Base-by-base conservation (phyloP, 2,888 invertebrate genomes). In the Magallana nippona region DNA sequence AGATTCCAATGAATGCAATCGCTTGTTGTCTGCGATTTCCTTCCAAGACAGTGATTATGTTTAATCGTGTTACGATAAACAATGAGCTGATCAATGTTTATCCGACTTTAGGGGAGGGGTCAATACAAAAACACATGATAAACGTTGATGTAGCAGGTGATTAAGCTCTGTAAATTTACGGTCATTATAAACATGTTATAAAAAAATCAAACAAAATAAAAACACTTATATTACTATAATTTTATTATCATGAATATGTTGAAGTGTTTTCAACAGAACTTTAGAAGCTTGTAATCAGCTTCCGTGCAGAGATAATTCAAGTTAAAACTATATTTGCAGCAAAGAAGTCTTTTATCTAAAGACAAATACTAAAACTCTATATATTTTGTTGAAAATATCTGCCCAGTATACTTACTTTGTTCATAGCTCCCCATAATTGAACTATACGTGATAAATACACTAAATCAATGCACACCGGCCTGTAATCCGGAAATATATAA, bases 261-360 rank as follows among this genome's bases (percentile, higher is more conserved):
- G 44, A 44, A 44, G 44, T 44, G n/a, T n/a, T n/a, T n/a, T n/a
- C n/a, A n/a, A n/a, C n/a, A n/a, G n/a, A n/a, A n/a, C 60, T 19
- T 60, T 19, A 60, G 60, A 17, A 60, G n/a, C n/a, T 5, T 19
- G n/a, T 60, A 15, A 27, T 71, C 27, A 71, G 71, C 71, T 71
- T 71, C 71, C 71, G 71, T 27, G 32, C 71, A 15, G 71, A 71
- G 71, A 71, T 27, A 71, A 71, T 71, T 71, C 71, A 32, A 71
- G 32, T 15, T 71, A 27, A 71, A 27, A 15, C 22, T 71, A 0
- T 11, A 3, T 71, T 44, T 44, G 44, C 44, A 10, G 44, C 44
- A 44, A 44, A 44, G 44, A 44, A 5, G 44, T 44, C 44, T 44
- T 44, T 10, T 44, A 44, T 44, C 44, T 5, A 8, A 8, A 44